A percentile compares a stretch with the other conserved stretches of the same genome.
Conservation (phyloP, 1,140 invertebrate genomes). For the Mya arenaria region DNA sequence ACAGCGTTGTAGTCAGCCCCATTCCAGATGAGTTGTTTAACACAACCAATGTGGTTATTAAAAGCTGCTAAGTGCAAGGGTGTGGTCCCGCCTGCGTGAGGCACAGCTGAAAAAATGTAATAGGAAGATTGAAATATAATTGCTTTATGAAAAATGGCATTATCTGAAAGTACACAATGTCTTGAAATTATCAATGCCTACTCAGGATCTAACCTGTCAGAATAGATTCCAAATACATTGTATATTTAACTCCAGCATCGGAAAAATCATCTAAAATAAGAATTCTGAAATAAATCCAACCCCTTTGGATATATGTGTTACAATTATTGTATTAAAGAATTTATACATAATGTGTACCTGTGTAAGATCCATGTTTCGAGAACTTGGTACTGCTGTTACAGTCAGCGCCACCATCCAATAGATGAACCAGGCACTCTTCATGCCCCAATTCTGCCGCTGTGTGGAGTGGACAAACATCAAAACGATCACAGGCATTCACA, state of each 20-base stretch:
- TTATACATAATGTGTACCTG: slow-evolving; percentile 59
- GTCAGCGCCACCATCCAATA: slow-evolving; percentile 76
- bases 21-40: slow-evolving; percentile 73
- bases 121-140: slow-evolving; percentile 1
- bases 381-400: slow-evolving; percentile 76
- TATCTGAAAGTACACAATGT: not conserved
- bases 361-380: slow-evolving; percentile 77
- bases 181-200: too few species aligned
- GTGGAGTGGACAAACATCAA: slow-evolving; percentile 78
- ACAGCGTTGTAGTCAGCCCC: slow-evolving; percentile 79
- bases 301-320: too few species aligned
- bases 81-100: slow-evolving; percentile 74
- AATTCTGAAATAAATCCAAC: too few species aligned
- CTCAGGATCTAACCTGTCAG: too few species aligned
- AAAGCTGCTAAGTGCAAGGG: slow-evolving; percentile 72
- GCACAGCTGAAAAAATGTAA: slow-evolving; percentile 63
- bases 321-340: too few species aligned
- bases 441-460: slow-evolving; percentile 78
- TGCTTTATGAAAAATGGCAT: not conserved
- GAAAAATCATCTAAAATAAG: too few species aligned
- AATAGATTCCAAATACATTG: too few species aligned
- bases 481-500: slow-evolving; percentile 76
- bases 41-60: slow-evolving; percentile 73
- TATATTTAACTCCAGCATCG: too few species aligned
- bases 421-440: slow-evolving; percentile 67